These are phyloP conservation scores for Lophotriccus pileatus DNA, from an alignment of 2,797 vertebrate genomes.

Conservation along the genomic window DNA sequence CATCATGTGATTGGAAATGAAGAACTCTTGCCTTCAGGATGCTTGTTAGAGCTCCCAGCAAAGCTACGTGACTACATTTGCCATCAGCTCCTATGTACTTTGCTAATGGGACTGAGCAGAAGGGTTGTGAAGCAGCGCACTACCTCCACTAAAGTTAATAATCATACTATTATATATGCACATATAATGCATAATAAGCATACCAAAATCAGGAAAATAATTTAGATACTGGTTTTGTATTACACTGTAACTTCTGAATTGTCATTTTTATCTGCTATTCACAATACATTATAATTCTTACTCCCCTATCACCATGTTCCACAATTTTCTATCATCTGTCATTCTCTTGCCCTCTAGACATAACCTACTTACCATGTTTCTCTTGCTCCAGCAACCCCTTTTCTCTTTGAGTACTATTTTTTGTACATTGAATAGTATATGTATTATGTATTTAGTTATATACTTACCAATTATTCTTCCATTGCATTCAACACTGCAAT, in stretches of 20 bases:
- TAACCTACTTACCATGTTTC: neutral
- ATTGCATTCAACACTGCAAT: neutral
- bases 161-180: neutral
- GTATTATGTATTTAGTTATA: neutral
- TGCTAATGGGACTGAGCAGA: neutral
- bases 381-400: neutral
- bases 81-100: neutral
- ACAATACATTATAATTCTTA: neutral
- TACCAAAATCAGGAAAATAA: neutral
- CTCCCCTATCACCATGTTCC: neutral
- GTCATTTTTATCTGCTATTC: neutral
- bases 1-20: neutral
- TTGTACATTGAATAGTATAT: neutral
- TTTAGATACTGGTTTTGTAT: neutral
- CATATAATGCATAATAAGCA: neutral
- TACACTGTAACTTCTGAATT: neutral
- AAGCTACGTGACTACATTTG: neutral
- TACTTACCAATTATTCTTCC: neutral
- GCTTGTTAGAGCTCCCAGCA: neutral
- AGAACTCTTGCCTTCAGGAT: neutral
- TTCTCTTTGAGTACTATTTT: neutral
- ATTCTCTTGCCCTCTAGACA: neutral
- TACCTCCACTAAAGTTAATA: neutral
- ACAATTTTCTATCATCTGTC: neutral
- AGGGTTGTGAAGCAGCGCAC: neutral